Conservation (phyloP, 2,888 invertebrate species). For the Leptinotarsa peninsularis region DNA sequence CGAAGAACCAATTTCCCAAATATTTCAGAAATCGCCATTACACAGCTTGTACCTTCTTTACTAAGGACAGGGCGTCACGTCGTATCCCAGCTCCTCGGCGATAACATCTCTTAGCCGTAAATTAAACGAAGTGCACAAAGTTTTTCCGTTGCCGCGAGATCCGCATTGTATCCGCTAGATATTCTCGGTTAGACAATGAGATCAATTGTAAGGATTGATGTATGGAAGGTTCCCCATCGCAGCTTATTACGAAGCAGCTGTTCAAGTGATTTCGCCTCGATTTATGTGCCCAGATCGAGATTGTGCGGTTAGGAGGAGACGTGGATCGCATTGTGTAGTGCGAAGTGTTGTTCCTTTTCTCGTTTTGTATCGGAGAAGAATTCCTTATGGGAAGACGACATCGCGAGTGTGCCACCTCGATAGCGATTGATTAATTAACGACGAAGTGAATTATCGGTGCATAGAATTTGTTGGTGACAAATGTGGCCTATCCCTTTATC, state of each 20-base stretch:
- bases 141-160: neutral
- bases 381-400: constrained; percentile 5
- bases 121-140: constrained; percentile 6
- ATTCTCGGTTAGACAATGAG: constrained; percentile 46
- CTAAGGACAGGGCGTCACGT: too few species aligned
- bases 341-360: constrained; percentile 14
- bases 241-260: constrained; percentile 52
- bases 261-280: constrained; percentile 50
- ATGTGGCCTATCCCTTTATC: neutral
- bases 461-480: constrained; percentile 9
- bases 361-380: constrained; percentile 16
- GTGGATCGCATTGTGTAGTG: constrained; percentile 41
- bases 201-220: constrained; percentile 50
- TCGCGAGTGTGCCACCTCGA: neutral
- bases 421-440: constrained; percentile 17
- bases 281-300: constrained; percentile 51
- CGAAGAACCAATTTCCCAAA: too few species aligned
- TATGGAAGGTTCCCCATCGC: constrained; percentile 46
- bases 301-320: constrained; percentile 45
- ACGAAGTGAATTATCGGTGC: neutral
- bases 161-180: constrained; percentile 16
- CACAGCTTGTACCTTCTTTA: too few species aligned
- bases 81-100: too few species aligned
- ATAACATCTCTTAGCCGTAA: neutral
- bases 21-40: too few species aligned